Conservation (phyloP, 2,888 invertebrate species). For the Hirtodrosophila histrioides region DNA sequence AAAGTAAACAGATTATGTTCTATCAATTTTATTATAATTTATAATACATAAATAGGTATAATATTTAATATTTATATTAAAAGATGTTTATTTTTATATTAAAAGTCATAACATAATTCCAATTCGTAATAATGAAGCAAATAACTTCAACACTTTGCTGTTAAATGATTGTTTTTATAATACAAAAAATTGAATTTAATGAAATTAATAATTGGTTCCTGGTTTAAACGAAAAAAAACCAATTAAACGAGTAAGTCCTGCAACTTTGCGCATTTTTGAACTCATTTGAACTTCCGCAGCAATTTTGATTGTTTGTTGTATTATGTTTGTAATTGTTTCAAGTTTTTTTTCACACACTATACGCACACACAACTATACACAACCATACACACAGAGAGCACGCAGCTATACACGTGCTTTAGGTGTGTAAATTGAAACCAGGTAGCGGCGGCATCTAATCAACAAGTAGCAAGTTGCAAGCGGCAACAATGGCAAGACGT, state of each 20-base stretch:
- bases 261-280: conserved; percentile 52
- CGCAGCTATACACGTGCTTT: conserved; percentile 61
- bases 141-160: too few relatives aligned
- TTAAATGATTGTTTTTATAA: too few relatives aligned
- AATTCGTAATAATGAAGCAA: too few relatives aligned
- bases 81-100: too few relatives aligned
- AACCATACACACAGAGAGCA: conserved; percentile 23
- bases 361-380: conserved; percentile 24
- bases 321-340: conserved; percentile 62
- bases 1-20: too few relatives aligned
- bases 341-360: conserved; percentile 54
- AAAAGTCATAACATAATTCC: too few relatives aligned
- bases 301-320: conserved; percentile 35
- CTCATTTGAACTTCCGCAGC: conserved; percentile 74
- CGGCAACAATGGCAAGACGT: conserved; percentile 65
- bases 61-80: too few relatives aligned
- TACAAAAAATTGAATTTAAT: too few relatives aligned
- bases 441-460: conserved; percentile 55
- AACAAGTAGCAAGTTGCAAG: conserved; percentile 21
- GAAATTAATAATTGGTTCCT: too few relatives aligned
- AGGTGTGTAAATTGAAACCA: conserved; percentile 66
- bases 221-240: too few relatives aligned
- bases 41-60: too few relatives aligned
- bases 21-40: too few relatives aligned
- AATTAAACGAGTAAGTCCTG: conserved; percentile 10